These are phyloP conservation scores for Ctenodactylus gundi DNA, from an alignment of 2,113 vertebrate species.

Conservation along the genomic window DNA sequence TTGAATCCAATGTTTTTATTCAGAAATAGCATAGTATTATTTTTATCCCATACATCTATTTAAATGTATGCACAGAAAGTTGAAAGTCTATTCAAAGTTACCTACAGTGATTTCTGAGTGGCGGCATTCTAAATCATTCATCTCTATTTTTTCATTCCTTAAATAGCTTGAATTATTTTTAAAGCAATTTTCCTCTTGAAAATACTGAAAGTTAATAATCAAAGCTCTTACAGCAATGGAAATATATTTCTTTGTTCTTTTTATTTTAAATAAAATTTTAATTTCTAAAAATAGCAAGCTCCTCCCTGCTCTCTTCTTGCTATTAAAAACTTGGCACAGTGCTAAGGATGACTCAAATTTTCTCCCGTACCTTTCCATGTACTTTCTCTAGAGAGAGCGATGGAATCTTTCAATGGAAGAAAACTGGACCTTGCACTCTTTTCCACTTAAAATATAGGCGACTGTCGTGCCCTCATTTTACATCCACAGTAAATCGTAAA, in stretches of 20 bases:
- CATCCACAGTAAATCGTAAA: not conserved
- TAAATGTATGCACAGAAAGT: not conserved
- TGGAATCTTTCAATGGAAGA: not conserved
- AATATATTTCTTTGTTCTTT: slow-evolving; percentile 5
- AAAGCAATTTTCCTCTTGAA: not conserved
- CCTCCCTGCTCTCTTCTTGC: not conserved
- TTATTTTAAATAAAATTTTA: slow-evolving; percentile 25
- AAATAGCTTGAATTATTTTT: slow-evolving; percentile 31
- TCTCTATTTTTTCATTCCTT: slow-evolving; percentile 1
- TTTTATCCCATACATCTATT: not conserved
- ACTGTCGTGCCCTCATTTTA: not conserved
- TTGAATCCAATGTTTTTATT: not conserved
- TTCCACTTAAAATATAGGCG: not conserved
- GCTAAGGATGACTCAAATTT: slow-evolving; percentile 19
- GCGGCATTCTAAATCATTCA: not conserved
- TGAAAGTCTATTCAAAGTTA: not conserved
- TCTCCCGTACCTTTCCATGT: not conserved
- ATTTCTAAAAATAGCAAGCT: slow-evolving; percentile 41
- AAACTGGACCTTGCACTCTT: not conserved
- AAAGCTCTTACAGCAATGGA: not conserved
- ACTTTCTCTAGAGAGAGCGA: not conserved
- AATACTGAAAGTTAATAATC: not conserved
- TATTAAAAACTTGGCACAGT: slow-evolving; percentile 33
- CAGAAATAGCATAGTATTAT: not conserved
- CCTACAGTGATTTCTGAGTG: not conserved